Percentiles rank a stretch among this genome's conserved stretches.
phyloP scores from a whole-genome alignment of 2,113 vertebrate species.

The Phyllostomus hastatus region DNA sequence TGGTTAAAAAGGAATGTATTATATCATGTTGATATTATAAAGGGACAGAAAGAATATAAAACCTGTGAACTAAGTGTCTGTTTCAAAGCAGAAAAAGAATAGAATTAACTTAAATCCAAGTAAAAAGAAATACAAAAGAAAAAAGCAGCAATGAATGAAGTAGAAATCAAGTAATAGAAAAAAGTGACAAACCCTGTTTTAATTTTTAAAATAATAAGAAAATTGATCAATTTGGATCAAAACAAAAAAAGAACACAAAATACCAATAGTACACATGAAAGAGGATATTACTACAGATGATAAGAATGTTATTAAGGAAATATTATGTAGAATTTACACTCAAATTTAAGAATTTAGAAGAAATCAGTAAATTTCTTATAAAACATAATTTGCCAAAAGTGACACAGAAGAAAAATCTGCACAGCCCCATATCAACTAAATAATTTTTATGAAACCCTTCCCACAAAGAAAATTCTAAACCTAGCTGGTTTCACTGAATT shows the following conservation, averaged over 20 bases:
- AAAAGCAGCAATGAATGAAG: not conserved
- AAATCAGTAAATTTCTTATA: not conserved
- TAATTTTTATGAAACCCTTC: not conserved
- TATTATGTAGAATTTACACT: not conserved
- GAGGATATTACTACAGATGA: not conserved
- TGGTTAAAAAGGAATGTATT: not conserved
- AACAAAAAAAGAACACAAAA: not conserved
- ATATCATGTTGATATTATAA: not conserved
- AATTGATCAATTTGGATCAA: not conserved
- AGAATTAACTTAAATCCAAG: not conserved
- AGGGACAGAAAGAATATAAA: not conserved
- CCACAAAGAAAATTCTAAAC: not conserved
- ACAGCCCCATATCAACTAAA: not conserved
- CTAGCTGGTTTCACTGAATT: not conserved
- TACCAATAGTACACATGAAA: not conserved
- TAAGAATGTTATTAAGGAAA: slow-evolving; percentile 2
- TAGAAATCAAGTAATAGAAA: not conserved
- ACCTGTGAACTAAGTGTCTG: not conserved
- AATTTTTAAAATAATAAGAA: not conserved
- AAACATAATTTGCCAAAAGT: not conserved
- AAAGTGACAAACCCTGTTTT: not conserved
- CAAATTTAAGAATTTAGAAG: not conserved
- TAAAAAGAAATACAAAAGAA: not conserved
- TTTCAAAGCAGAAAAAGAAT: not conserved
- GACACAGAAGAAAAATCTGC: not conserved